Conservation (phyloP, 2,113 vertebrate species). For the Xenus cinereus region DNA sequence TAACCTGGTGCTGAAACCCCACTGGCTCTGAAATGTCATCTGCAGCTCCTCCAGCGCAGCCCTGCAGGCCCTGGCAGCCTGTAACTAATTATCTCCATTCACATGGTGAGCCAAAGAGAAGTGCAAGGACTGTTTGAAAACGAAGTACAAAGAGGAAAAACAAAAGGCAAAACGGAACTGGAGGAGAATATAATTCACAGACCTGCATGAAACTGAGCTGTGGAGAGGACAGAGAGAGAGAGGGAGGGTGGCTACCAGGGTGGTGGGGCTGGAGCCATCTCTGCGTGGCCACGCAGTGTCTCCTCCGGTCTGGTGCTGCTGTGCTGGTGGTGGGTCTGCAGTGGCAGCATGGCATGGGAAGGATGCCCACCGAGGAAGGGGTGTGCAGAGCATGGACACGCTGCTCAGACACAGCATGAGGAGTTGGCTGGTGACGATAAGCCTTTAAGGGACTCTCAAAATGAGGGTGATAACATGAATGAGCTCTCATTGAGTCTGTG, state of each 20-base stretch:
- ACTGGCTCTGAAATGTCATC: background rate
- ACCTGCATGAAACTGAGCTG: background rate
- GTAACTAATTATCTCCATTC: background rate
- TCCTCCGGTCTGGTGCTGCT: background rate
- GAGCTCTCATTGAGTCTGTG: background rate
- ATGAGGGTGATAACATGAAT: background rate
- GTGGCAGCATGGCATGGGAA: accelerated
- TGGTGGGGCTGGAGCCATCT: background rate
- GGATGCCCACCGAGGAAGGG: background rate
- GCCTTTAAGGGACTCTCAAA: background rate
- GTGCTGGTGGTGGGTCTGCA: background rate
- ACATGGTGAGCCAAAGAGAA: background rate
- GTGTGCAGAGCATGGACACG: background rate
- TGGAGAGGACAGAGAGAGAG: background rate
- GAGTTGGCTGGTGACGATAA: background rate
- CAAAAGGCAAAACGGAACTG: background rate
- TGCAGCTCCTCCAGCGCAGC: background rate
- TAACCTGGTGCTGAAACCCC: background rate
- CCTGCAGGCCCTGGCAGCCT: background rate
- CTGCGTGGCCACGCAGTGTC: background rate
- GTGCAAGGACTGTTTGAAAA: background rate
- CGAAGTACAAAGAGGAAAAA: background rate
- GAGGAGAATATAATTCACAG: background rate
- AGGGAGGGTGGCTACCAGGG: background rate
- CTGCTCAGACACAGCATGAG: background rate